Evolutionary conservation across 2,797 vertebrate species (phyloP), one percentile per base, ranked within the genome.

Genomic region (Megalops cyprinoides): DNA sequence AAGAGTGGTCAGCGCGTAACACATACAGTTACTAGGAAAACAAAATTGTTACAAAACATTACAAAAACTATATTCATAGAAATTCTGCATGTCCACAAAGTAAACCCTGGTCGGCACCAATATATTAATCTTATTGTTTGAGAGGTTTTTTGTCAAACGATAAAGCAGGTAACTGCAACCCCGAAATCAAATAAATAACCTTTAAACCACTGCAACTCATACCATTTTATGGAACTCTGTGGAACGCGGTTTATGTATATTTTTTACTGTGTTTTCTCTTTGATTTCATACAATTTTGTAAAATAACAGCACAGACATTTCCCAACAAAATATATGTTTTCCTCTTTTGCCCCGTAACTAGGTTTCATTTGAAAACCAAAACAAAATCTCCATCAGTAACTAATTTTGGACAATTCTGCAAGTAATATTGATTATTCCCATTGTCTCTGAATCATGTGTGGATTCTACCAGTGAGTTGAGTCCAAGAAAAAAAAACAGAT

Each of bases 21-120:
- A 97, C 92, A 91, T 91, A 94, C 94, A 97, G 94, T 96, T 97
- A 97, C 96, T 96, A 97, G 95, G 95, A 97, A 97, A 97, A 95
- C 93, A 95, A 96, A 92, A 96, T 96, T 90, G 89, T 96, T 97
- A 97, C 96, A 99, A 98, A 98, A 98, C 95, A 95, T 96, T 99
- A 98, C 96, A 97, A 98, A 95, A 98, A 96, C 96, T 97, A 97
- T 97, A 97, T 96, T 97, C 92, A 97, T 98, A 98, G 95, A 98
- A 98, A 98, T 96, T 96, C 95, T 97, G 95, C 94, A 95, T 95
- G 94, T 97, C 93, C 95, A 97, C 95, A 96, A 96, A 97, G 94
- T 95, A 96, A 95, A 96, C 96, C 96, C 96, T 97, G 92, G 93
- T 92, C 92, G 90, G 89, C 90, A 94, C 92, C 92, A 93, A 92